Conservation (phyloP, 2,888 invertebrate species). For the Mesorhabditis sp. region DNA sequence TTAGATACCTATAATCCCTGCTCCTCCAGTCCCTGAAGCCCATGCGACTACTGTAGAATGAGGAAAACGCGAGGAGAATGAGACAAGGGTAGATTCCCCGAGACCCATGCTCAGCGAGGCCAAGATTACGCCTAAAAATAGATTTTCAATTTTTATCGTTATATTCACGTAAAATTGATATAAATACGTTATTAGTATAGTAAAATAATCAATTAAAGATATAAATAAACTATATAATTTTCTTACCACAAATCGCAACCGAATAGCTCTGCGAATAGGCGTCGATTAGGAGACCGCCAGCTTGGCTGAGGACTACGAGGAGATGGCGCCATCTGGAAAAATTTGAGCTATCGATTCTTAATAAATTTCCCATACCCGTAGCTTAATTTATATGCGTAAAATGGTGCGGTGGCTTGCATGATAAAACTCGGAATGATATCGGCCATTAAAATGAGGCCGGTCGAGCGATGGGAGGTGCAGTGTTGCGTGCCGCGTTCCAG, state of each 20-base stretch:
- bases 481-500: background rate
- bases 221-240: too few species aligned
- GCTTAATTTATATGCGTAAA: background rate
- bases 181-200: too few species aligned
- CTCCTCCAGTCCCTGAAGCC: background rate
- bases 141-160: background rate
- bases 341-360: background rate
- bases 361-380: background rate
- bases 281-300: background rate
- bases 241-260: background rate
- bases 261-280: background rate
- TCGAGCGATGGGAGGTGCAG: background rate
- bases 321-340: background rate
- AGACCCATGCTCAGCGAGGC: background rate
- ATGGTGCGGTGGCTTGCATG: background rate
- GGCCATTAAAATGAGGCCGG: background rate
- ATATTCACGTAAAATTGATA: background rate
- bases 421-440: background rate
- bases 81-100: background rate
- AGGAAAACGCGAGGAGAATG: conserved; percentile 1
- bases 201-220: too few species aligned
- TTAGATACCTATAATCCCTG: background rate
- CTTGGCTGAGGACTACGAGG: background rate
- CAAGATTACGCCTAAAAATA: background rate
- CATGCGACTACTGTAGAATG: conserved; percentile 1